Base-by-base conservation (phyloP, 92 coral and sea anemone genomes). In the Parazoanthus swiftii region DNA sequence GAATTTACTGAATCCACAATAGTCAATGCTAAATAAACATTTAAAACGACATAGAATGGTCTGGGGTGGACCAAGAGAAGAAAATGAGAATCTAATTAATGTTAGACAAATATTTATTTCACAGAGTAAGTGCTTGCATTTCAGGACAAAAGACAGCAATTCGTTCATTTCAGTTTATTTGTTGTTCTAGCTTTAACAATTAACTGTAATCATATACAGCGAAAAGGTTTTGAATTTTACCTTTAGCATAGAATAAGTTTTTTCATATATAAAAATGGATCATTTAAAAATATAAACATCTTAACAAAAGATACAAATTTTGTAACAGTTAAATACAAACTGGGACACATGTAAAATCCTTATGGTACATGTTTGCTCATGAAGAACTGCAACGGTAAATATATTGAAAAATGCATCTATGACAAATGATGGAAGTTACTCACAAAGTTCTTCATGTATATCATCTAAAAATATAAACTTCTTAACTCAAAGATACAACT, bases 361-460 rank as follows among this genome's bases (percentile, higher is more conserved):
- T 82, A 68, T 66, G 43, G 23, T 82, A 82, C 77, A 82, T 82
- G n/a, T 82, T 82, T 82, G 86, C 77, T 77, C 86, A 82, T 82
- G 76, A 82, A 66, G 6, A 82, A 80, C 71, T 80, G 84, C 46
- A 82, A 82, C 8, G 86, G 77, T 67, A 82, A 82, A 65, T 81
- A 63, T 81, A 81, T 81, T 59, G 33, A 29, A 29, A 29, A 29
- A 29, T 29, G 33, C 33, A 29, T 29, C 33, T 29, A 29, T 29
- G 33, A 58, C 58, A 81, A 81, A 82, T 29, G 33, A 29, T 29
- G 33, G 33, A 29, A 29, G 77, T 67, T 68, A 82, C n/a, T 82
- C 68, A 23, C 58, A 66, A 82, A 82, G 86, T 82, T 82, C 86
- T 29, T 82, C 86, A 82, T 82, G 38, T 82, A 65, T 67, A 68